Evolutionary conservation across 2,888 invertebrate species (phyloP).

Genomic region (Acanthosepion lycidas): DNA sequence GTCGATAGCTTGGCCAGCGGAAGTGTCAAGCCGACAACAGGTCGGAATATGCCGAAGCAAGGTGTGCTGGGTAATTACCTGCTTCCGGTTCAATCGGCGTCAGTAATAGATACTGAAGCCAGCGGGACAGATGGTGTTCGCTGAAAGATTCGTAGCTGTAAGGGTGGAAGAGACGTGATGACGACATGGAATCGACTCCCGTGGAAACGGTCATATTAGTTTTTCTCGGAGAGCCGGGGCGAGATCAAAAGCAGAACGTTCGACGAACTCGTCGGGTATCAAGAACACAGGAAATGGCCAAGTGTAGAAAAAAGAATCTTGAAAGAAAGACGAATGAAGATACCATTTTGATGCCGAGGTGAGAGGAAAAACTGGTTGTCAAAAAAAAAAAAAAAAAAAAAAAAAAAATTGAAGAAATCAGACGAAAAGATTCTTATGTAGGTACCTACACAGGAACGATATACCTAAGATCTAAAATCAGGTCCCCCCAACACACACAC

Average conservation of each 20-base stretch:
- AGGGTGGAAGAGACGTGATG: not conserved
- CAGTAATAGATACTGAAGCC: not conserved
- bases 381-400: too few species aligned
- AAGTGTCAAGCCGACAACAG: conserved; percentile 18
- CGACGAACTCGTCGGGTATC: not conserved
- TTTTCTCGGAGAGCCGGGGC: not conserved
- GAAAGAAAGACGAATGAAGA: not conserved
- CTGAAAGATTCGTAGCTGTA: not conserved
- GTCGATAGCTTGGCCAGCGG: not conserved
- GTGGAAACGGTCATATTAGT: not conserved
- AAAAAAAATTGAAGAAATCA: too few species aligned
- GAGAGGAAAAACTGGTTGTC: not conserved
- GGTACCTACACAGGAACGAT: too few species aligned
- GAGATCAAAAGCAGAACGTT: not conserved
- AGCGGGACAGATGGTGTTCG: too few species aligned
- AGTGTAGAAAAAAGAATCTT: not conserved
- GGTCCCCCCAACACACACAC: too few species aligned
- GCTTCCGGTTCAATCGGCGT: not conserved
- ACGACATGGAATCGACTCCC: not conserved
- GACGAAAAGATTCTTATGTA: too few species aligned
- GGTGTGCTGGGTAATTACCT: conserved; percentile 33
- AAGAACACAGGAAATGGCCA: not conserved
- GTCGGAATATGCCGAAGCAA: not conserved
- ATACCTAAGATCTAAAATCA: too few species aligned
- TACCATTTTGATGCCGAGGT: not conserved